phyloP scores from a whole-genome alignment of 2,888 invertebrate genomes.

The Villa cingulata region DNA sequence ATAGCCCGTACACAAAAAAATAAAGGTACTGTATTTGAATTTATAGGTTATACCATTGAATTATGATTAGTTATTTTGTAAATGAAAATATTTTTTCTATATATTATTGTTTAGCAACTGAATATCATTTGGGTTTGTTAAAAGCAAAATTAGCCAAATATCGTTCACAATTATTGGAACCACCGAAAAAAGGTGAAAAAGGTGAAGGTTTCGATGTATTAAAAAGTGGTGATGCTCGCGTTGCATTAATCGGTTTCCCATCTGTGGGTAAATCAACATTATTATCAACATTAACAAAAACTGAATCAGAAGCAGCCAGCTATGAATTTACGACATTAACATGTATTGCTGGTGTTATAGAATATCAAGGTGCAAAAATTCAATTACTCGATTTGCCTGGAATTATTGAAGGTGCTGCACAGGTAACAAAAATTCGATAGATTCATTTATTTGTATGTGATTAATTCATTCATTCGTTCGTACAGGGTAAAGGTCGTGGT shows the following conservation, averaged over 20 bases:
- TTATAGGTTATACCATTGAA: no score
- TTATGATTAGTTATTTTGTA: neutral
- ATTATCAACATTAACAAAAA: slow-evolving; percentile 86
- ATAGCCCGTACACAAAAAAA: slow-evolving; percentile 98
- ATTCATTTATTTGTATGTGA: no score
- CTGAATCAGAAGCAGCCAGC: slow-evolving; percentile 91
- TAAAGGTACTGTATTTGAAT: slow-evolving; percentile 59
- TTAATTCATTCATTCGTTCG: neutral
- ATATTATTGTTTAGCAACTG: slow-evolving; percentile 64
- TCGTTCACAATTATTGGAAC: slow-evolving; percentile 86
- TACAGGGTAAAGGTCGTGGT: slow-evolving; percentile 71
- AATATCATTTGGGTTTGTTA: slow-evolving; percentile 93
- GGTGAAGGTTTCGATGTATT: slow-evolving; percentile 98
- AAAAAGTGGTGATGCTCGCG: slow-evolving; percentile 97
- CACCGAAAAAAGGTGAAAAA: slow-evolving; percentile 85
- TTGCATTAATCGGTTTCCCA: slow-evolving; percentile 96
- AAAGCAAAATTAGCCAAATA: slow-evolving; percentile 96
- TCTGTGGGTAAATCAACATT: slow-evolving; percentile 75
- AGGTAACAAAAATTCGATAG: no score
- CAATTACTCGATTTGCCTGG: slow-evolving; percentile 97
- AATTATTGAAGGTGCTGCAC: slow-evolving; percentile 98
- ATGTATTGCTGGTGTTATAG: slow-evolving; percentile 97
- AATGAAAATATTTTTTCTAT: neutral
- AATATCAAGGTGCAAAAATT: slow-evolving; percentile 96
- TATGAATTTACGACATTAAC: slow-evolving; percentile 99